Conservation (phyloP, 2,888 invertebrate species). For the Andrena chrysosceles region DNA sequence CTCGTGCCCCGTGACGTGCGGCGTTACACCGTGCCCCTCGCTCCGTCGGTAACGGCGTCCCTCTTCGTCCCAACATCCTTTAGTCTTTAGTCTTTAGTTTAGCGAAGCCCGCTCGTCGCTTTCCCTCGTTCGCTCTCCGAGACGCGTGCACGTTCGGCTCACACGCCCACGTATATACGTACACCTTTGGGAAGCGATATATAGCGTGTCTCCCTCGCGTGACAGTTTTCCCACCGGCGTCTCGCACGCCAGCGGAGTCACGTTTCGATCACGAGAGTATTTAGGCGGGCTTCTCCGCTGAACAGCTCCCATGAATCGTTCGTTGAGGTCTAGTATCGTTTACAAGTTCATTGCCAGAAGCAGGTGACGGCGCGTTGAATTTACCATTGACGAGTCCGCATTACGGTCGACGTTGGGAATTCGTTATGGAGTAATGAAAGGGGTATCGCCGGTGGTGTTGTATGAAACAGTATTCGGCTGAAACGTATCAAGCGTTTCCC, state of each 20-base stretch:
- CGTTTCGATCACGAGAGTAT: slow-evolving; percentile 62
- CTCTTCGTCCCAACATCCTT: neutral
- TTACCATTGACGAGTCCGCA: neutral
- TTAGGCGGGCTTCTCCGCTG: slow-evolving; percentile 48
- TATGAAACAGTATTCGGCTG: slow-evolving; percentile 12
- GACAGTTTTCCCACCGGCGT: slow-evolving; percentile 57
- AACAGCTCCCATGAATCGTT: neutral
- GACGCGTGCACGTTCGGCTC: neutral
- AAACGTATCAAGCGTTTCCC: slow-evolving; percentile 24
- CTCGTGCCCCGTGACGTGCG: slow-evolving; percentile 51
- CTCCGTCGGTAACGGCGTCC: slow-evolving; percentile 67
- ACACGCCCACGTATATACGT: neutral
- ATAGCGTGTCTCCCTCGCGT: slow-evolving; percentile 30
- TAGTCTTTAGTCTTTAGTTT: neutral
- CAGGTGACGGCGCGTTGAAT: slow-evolving; percentile 18
- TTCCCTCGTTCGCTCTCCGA: neutral
- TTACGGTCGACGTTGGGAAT: neutral
- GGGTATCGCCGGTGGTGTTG: neutral
- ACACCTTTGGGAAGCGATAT: neutral
- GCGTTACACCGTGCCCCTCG: slow-evolving; percentile 2
- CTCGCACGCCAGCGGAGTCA: slow-evolving; percentile 36
- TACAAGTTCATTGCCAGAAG: slow-evolving; percentile 47
- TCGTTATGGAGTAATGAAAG: neutral
- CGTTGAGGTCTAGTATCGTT: neutral
- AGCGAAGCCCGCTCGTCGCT: neutral